Conservation (phyloP, 2,888 invertebrate species). For the Ochropacha duplaris region DNA sequence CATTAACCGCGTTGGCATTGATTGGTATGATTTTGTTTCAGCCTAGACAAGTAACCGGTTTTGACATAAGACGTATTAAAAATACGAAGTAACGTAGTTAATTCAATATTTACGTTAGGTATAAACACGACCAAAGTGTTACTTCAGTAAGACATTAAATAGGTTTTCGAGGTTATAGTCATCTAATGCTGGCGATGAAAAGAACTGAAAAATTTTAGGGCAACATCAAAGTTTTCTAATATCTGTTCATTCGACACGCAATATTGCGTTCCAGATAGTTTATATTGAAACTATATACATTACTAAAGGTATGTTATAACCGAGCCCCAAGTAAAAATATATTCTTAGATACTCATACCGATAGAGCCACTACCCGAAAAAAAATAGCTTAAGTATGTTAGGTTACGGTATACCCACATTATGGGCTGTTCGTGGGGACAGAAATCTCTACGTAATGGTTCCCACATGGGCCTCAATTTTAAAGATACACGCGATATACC, state of each 20-base stretch:
- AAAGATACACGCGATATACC: constrained; percentile 72
- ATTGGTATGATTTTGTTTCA: too few species aligned
- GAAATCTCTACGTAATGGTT: constrained; percentile 70
- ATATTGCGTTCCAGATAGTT: neutral
- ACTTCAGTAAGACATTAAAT: neutral
- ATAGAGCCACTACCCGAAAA: constrained; percentile 37
- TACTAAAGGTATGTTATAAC: neutral
- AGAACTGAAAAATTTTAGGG: neutral
- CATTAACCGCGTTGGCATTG: too few species aligned
- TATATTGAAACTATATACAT: neutral
- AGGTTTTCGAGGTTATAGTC: neutral
- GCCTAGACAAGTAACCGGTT: too few species aligned
- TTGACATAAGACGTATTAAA: too few species aligned
- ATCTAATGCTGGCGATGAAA: neutral
- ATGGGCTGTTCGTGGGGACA: constrained; percentile 53
- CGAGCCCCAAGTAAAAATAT: neutral
- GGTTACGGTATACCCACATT: constrained; percentile 44
- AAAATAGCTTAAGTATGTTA: constrained; percentile 32
- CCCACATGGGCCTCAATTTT: constrained; percentile 68
- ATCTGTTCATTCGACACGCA: constrained; percentile 6
- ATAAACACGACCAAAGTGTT: too few species aligned
- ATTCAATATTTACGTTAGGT: too few species aligned
- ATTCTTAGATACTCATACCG: neutral
- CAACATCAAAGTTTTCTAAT: constrained; percentile 4
- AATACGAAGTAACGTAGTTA: too few species aligned